Base-by-base conservation (phyloP, 2,113 vertebrate genomes). In the Struthidea cinerea region DNA sequence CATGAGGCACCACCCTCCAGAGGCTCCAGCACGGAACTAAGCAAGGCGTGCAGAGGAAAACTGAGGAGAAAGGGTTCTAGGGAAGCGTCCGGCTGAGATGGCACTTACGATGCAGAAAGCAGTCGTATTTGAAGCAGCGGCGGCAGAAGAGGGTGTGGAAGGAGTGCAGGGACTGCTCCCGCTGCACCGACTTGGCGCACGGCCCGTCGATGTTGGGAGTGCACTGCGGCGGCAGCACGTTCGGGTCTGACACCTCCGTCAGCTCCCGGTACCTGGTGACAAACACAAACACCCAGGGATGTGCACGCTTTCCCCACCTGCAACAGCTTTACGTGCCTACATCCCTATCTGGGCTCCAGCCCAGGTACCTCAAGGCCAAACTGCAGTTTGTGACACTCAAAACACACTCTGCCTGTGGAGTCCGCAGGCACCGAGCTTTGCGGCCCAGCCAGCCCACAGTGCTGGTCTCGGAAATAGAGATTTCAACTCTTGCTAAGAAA, bases 61-160 rank as follows among this genome's bases (percentile, higher is more conserved):
- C 64, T 1, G 59, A 93, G 82, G 78, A 94, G 93, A 39, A 83
- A 73, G 88, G 90, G 73, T 63, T 94, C 81, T 88, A 87, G 89
- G 90, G 77, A 65, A 87, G 87, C 11, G 20, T 69, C 76, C 68
- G 56, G 93, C 27, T 10, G 4, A 74, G 87, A 4, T 0, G 28
- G 53, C 91, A 98, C 98, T 99, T 98, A 99, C 99, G 99, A 96
- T 99, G 99, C 89, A 99, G 98, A 94, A 99, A 99, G 91, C 99
- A 99, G 98, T 99, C 99, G 27, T 99, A 99, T 96, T 99, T 99
- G 98, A 99, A 99, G 98, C 99, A 99, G 68, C 99, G 99, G 35
- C 99, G 98, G 97, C 99, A 99, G 97, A 99, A 99, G 68, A 99
- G 99, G 0, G 99, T 99, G 98, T 99, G 99, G 98, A 99, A 99